These are phyloP conservation scores for Pteronura brasiliensis DNA, from an alignment of 2,113 vertebrate genomes.

Conservation along the genomic window DNA sequence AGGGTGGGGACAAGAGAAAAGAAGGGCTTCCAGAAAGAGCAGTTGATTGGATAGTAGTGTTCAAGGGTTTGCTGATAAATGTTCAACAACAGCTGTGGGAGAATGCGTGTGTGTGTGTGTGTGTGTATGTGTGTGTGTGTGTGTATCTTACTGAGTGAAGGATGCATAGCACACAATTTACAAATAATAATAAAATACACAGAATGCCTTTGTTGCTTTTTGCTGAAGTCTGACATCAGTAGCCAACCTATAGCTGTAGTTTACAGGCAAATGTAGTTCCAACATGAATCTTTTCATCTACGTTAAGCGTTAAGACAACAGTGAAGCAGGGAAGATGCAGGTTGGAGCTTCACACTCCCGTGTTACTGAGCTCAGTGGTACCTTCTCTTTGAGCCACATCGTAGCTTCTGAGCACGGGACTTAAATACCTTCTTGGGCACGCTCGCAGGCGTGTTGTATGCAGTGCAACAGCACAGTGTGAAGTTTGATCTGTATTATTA, in stretches of 20 bases:
- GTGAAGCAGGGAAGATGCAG: neutral
- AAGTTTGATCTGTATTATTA: neutral
- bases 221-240: neutral
- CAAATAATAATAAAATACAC: neutral
- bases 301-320: neutral
- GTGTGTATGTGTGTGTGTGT: no score
- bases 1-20: neutral
- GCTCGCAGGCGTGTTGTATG: neutral
- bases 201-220: neutral
- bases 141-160: neutral
- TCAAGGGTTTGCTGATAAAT: neutral
- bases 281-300: neutral
- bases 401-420: neutral
- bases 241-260: neutral
- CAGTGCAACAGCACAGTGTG: neutral
- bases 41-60: neutral
- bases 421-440: neutral
- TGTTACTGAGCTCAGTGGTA: neutral
- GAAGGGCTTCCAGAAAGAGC: neutral
- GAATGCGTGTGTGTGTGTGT: no score
- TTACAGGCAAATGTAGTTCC: neutral
- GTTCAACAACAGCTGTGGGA: neutral
- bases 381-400: neutral
- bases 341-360: neutral
- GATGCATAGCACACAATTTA: neutral